Base-by-base conservation (phyloP, 2,113 vertebrate species). In the Notothenia coriiceps region DNA sequence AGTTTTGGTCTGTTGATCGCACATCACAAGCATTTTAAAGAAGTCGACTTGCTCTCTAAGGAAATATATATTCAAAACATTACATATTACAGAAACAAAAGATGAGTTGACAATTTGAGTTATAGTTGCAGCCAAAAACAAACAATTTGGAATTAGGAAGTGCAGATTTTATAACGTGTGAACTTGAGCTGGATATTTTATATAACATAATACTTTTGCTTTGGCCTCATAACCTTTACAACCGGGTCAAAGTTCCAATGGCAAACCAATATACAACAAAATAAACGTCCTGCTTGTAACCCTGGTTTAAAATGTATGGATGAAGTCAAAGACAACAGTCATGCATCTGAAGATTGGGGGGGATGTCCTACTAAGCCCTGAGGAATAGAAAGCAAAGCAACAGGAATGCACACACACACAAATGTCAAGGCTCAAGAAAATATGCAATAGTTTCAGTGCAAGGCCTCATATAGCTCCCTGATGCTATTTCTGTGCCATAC, bases 381-480 rank as follows among this genome's bases (percentile, higher is more conserved):
- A 70, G 79, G 63, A 33, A 59, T 80, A 57, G 50, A 66, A 79
- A 66, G 49, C 67, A 88, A 77, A 69, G 52, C 43, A 79, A 71
- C 22, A 66, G 2, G 9, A 54, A 55, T 15, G 67, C 69, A 73
- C 69, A 60, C 20, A 51, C 46, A 50, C 47, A 82, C 35, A 80
- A 86, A 85, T 86, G 77, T 69, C 77, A 87, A 68, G 77, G 57
- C 52, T 74, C 25, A 40, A 64, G 12, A 77, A 25, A 81, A 74
- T 67, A 73, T 35, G n/a, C 22, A 51, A 20, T 71, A 25, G 55
- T 83, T 83, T 77, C 63, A 70, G 52, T n/a, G 29, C 78, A 77
- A 44, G 72, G 74, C 54, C 77, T 72, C 70, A 25, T 18, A 29
- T 9, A 67, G 67, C 25, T 62, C 3, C 0, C 64, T 44, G 63